These are phyloP conservation scores for Motacilla alba DNA, from an alignment of 2,113 vertebrate genomes.

Conservation along the genomic window DNA sequence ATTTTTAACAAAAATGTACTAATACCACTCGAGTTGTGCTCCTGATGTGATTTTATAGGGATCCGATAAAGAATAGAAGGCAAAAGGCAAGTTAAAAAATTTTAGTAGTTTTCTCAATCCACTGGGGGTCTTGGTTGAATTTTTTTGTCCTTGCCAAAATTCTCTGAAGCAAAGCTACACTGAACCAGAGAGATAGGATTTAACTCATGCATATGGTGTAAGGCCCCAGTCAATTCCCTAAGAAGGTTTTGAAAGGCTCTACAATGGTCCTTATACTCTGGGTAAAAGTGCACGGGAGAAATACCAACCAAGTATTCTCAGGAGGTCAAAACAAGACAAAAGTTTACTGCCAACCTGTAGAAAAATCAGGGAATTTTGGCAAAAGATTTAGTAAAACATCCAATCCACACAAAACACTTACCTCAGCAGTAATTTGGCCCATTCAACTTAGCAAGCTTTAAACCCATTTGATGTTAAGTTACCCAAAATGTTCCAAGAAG, in stretches of 20 bases:
- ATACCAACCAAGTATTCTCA: background rate
- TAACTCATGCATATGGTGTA: background rate
- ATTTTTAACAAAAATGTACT: background rate
- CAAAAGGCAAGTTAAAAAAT: background rate
- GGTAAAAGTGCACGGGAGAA: background rate
- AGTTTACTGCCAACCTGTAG: background rate
- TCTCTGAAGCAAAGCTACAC: background rate
- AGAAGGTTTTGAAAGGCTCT: background rate
- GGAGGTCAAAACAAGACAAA: background rate
- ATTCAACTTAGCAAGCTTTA: background rate
- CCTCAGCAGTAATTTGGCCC: background rate
- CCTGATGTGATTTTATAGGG: background rate
- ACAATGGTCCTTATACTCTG: background rate
- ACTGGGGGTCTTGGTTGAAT: background rate
- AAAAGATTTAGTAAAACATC: background rate
- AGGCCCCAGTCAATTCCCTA: rapidly evolving
- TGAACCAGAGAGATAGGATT: background rate
- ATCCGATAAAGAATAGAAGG: background rate
- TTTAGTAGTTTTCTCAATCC: background rate
- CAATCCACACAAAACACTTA: background rate
- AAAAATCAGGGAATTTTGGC: background rate
- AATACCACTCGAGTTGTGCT: background rate
- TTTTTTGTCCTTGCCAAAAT: background rate
- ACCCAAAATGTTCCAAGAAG: background rate
- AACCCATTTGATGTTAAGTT: rapidly evolving